These are phyloP conservation scores for Sinodicranocentrus sp. DNA, from an alignment of 2,888 invertebrate genomes.

Conservation along the genomic window DNA sequence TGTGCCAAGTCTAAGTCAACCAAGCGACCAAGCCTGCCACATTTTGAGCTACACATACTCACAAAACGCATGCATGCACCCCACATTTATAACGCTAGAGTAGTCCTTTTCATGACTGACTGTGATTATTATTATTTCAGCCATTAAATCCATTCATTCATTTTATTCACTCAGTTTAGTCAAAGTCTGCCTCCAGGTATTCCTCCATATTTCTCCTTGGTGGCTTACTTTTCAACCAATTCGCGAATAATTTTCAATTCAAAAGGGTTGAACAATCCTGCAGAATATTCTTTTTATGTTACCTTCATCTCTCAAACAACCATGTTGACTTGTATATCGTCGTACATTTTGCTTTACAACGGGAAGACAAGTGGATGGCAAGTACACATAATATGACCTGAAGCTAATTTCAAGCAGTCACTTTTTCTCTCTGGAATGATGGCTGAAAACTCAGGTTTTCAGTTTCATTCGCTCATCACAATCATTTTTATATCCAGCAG, in stretches of 20 bases:
- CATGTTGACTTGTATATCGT: too few species aligned
- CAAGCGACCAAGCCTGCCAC: not conserved
- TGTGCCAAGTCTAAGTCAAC: slow-evolving; percentile 24
- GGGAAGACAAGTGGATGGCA: slow-evolving; percentile 19
- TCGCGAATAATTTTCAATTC: not conserved
- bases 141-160: slow-evolving; percentile 64
- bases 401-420: slow-evolving; percentile 44
- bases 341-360: not conserved
- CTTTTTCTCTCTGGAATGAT: slow-evolving; percentile 1
- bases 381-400: slow-evolving; percentile 44
- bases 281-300: not conserved
- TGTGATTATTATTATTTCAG: slow-evolving; percentile 61
- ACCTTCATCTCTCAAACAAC: too few species aligned
- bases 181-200: slow-evolving; percentile 43
- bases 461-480: slow-evolving; percentile 64
- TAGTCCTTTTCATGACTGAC: slow-evolving; percentile 58
- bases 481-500: slow-evolving; percentile 60
- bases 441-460: slow-evolving; percentile 59
- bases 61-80: not conserved
- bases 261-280: not conserved
- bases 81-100: slow-evolving; percentile 52
- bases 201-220: slow-evolving; percentile 4
- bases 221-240: slow-evolving; percentile 32
- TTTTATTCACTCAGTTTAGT: slow-evolving; percentile 48
- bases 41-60: not conserved